Conservation (phyloP, 2,888 invertebrate genomes). For the Pammene fasciana region DNA sequence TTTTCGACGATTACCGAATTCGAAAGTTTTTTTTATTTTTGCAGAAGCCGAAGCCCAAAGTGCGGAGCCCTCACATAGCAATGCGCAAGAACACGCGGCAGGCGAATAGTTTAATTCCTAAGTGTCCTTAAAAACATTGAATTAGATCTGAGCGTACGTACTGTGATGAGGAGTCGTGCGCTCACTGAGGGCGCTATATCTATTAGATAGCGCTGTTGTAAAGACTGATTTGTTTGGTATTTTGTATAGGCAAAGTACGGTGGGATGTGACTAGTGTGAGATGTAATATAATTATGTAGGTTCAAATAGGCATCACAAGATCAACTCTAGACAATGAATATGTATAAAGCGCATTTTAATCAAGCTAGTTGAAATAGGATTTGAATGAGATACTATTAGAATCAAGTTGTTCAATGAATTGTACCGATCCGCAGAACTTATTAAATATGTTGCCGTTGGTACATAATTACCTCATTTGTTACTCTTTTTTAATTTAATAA, state of each 20-base stretch:
- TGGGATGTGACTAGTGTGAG: constrained; percentile 49
- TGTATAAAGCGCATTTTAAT: constrained; percentile 31
- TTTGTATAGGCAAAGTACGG: constrained; percentile 31
- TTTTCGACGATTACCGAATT: background rate
- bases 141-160: constrained; percentile 52
- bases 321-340: constrained; percentile 14
- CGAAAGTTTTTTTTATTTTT: constrained; percentile 47
- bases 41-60: constrained; percentile 71
- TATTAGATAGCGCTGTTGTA: constrained; percentile 61
- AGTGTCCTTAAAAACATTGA: constrained; percentile 45
- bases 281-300: constrained; percentile 54
- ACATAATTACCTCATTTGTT: constrained; percentile 52
- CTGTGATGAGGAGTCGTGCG: constrained; percentile 16
- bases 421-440: background rate
- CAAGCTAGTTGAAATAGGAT: constrained; percentile 9
- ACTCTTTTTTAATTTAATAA: constrained; percentile 47
- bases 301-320: constrained; percentile 59
- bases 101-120: constrained; percentile 48
- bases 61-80: constrained; percentile 73
- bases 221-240: constrained; percentile 68
- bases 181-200: constrained; percentile 20
- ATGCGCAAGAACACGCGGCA: constrained; percentile 60
- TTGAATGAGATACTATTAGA: background rate
- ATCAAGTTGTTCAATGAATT: background rate
- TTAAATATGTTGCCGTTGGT: constrained; percentile 8